phyloP scores from a whole-genome alignment of 2,113 vertebrate species.

The Odocoileus hemionus region DNA sequence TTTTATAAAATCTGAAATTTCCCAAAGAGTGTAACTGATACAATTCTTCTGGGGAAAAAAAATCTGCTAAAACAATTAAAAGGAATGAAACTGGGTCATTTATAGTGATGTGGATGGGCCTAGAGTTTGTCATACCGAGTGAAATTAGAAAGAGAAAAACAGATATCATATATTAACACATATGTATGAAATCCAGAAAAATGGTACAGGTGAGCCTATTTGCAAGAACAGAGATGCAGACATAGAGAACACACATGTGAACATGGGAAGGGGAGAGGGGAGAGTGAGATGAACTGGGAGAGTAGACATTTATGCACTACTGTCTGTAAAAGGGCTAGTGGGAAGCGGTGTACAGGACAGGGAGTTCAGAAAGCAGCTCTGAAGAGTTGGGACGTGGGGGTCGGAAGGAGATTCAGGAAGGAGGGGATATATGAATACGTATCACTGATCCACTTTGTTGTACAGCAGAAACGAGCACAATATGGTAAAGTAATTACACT shows the following conservation, averaged over 20 bases:
- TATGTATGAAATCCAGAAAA: neutral
- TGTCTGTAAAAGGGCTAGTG: neutral
- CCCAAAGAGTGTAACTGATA: neutral
- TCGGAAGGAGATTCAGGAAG: neutral
- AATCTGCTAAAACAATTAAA: neutral
- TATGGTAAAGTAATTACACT: neutral
- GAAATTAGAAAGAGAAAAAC: neutral
- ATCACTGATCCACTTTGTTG: accelerated
- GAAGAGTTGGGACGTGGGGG: neutral
- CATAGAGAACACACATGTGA: neutral
- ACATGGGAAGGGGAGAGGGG: neutral
- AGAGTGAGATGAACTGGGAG: neutral
- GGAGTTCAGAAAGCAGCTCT: neutral
- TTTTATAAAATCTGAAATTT: neutral
- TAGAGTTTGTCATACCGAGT: neutral
- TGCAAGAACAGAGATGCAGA: neutral
- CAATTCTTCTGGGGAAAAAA: neutral
- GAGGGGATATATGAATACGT: neutral
- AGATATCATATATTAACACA: neutral
- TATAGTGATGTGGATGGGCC: neutral
- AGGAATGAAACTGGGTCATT: neutral
- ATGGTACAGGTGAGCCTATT: neutral
- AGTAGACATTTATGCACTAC: accelerated
- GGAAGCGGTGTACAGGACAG: neutral
- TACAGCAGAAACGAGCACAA: neutral